phyloP scores from a whole-genome alignment of 2,888 invertebrate genomes.

The Pterobdella sp. region DNA sequence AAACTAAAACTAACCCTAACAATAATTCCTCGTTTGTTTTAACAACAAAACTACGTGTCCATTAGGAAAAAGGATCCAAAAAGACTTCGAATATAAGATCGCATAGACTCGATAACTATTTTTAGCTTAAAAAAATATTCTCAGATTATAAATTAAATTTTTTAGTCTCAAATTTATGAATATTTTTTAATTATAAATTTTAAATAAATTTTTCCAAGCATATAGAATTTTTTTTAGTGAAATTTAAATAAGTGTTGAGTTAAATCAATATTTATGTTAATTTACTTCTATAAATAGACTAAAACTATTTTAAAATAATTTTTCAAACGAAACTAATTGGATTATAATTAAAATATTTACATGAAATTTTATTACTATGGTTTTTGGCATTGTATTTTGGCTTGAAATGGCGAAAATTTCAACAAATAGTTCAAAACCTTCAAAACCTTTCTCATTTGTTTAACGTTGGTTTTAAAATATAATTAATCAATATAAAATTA shows the following conservation, averaged over 20 bases:
- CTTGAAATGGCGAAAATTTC: background rate
- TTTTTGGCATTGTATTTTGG: background rate
- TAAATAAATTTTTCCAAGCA: background rate
- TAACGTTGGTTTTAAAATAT: no score
- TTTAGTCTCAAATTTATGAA: background rate
- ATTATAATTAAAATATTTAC: background rate
- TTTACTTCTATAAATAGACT: background rate
- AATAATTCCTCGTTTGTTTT: background rate
- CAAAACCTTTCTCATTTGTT: no score
- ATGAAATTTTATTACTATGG: background rate
- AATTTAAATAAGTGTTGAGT: background rate
- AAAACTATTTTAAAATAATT: background rate
- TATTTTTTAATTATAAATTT: background rate
- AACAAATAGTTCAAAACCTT: background rate
- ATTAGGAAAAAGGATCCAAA: conserved; percentile 13
- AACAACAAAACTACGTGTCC: conserved; percentile 4
- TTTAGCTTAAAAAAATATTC: no score
- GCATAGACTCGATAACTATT: no score
- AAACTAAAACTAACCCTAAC: background rate
- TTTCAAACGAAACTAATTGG: no score
- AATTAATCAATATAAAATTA: no score
- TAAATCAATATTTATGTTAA: background rate
- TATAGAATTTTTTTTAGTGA: background rate
- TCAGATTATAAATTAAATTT: no score
- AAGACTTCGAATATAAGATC: background rate